Percentiles rank a stretch among this genome's conserved stretches.
Evolutionary conservation across 1,140 invertebrate species (phyloP).

Genomic region (Oncopeltus fasciatus): DNA sequence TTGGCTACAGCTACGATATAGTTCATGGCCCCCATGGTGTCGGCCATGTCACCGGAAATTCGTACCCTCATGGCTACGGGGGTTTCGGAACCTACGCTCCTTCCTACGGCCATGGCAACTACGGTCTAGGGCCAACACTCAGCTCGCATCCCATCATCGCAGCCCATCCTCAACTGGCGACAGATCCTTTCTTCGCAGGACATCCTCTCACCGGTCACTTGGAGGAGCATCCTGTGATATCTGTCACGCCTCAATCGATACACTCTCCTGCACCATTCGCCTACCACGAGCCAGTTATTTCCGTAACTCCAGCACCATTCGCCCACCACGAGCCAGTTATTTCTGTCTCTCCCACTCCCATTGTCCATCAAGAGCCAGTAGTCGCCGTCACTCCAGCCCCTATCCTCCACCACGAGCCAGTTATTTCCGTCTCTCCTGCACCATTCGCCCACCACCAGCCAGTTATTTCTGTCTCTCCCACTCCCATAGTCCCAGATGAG

Average conservation of each 20-base stretch:
- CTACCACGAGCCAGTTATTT: not conserved
- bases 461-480: too few relatives aligned
- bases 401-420: too few relatives aligned
- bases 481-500: too few relatives aligned
- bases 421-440: too few relatives aligned
- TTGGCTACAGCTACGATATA: constrained; percentile 14
- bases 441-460: too few relatives aligned
- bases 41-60: constrained; percentile 11
- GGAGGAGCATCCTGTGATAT: not conserved
- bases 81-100: constrained; percentile 17
- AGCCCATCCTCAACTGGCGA: too few relatives aligned
- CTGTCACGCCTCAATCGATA: not conserved
- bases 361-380: too few relatives aligned
- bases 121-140: not conserved
- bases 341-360: too few relatives aligned
- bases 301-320: not conserved
- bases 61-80: constrained; percentile 16
- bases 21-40: constrained; percentile 13
- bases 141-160: not conserved
- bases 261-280: not conserved
- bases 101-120: constrained; percentile 5
- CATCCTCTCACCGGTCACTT: not conserved
- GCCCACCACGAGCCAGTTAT: not conserved
- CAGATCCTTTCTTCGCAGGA: too few relatives aligned
- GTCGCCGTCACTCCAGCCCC: too few relatives aligned